Evolutionary conservation across 2,113 vertebrate genomes (phyloP).

Genomic region (Saccopteryx bilineata): DNA sequence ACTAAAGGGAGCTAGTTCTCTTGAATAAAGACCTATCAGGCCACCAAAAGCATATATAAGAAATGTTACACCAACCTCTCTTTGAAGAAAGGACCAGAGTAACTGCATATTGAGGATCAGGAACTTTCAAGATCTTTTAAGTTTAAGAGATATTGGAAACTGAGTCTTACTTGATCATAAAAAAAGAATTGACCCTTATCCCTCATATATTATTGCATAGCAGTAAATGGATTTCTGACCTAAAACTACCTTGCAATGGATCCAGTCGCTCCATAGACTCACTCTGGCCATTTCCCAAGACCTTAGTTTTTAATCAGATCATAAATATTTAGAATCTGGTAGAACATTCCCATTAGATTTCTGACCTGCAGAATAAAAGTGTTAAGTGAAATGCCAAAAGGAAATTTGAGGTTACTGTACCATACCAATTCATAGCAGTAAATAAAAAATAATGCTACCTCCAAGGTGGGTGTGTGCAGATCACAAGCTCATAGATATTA

Average conservation of each 20-base stretch:
- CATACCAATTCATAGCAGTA: not conserved
- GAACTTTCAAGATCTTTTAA: not conserved
- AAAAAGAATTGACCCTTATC: not conserved
- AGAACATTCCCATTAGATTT: not conserved
- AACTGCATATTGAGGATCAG: not conserved
- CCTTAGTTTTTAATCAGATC: not conserved
- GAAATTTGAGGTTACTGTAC: not conserved
- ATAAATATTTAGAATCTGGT: not conserved
- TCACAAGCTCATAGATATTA: not conserved
- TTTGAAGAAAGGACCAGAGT: not conserved
- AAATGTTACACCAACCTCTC: not conserved
- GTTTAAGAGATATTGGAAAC: not conserved
- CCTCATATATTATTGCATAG: not conserved
- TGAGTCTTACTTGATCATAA: not conserved
- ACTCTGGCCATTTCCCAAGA: not conserved
- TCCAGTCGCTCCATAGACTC: not conserved
- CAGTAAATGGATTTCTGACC: not conserved
- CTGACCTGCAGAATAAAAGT: not conserved
- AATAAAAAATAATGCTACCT: not conserved
- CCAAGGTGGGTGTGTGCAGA: not conserved
- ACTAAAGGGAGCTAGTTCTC: not conserved
- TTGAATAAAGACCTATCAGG: not conserved
- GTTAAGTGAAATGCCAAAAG: not conserved
- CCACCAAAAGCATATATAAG: not conserved
- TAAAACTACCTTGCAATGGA: not conserved